Base-by-base conservation (phyloP, 2,888 invertebrate species). In the Euproctis similis region DNA sequence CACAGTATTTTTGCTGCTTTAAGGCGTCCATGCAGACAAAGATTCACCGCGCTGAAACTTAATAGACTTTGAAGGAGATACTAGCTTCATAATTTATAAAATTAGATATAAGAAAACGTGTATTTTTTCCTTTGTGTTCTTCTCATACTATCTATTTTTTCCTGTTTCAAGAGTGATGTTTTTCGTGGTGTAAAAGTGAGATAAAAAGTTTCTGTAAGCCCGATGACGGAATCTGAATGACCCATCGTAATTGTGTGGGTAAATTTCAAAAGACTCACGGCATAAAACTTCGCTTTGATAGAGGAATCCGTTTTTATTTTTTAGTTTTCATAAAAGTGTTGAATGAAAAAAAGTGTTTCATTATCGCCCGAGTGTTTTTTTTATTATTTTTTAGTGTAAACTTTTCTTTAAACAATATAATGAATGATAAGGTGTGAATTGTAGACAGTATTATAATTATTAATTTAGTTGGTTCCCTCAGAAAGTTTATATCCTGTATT, bases 281-380 rank as follows among this genome's bases (percentile, higher is more conserved):
- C 25, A 39, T 23, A 21, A 26, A 30, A 11, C 30, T 24, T 23
- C 18, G 28, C 32, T 42, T 46, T 47, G 39, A 39, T 33, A 31
- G 14, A 23, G 28, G 32, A 34, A 30, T n/a, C n/a, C n/a, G n/a
- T n/a, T n/a, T n/a, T n/a, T n/a, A n/a, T 24, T 34, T 38, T 39
- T 33, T 29, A 35, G 34, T 22, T 28, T n/a, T 25, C 21, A 10
- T 22, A 33, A 26, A 12, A 2, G 19, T 26, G 24, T 28, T 32
- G 20, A n/a, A n/a, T n/a, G n/a, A 30, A 29, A 40, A 16, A 23
- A 31, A 32, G 18, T 33, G 4, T 34, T 23, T 25, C 18, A 22
- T 16, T 8, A 21, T 23, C 33, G n/a, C n/a, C n/a, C n/a, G n/a
- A n/a, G n/a, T n/a, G n/a, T n/a, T n/a, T n/a, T n/a, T n/a, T n/a